Evolutionary conservation across 1,140 invertebrate species (phyloP).

Genomic region (Venturia canescens): DNA sequence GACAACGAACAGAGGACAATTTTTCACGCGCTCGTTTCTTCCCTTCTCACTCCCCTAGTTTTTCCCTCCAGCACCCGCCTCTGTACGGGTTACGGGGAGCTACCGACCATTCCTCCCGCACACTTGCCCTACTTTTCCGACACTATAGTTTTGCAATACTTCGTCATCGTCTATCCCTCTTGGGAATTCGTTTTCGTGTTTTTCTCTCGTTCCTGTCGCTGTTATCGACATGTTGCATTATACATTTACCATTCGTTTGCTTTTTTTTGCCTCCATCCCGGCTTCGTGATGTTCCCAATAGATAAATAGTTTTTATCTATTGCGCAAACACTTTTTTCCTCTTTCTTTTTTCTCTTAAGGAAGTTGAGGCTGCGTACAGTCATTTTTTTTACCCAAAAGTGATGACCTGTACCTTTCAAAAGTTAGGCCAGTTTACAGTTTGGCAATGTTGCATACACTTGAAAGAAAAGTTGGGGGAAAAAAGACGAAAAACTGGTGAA

Average conservation of each 20-base stretch:
- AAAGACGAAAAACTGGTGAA: too few species aligned
- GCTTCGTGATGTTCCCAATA: background rate
- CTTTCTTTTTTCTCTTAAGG: too few species aligned
- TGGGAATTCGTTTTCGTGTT: background rate
- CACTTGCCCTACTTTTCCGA: slow-evolving; percentile 17
- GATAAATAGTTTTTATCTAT: too few species aligned
- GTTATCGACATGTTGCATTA: background rate
- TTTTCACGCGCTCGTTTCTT: slow-evolving; percentile 32
- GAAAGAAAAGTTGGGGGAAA: too few species aligned
- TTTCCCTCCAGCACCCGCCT: slow-evolving; percentile 15
- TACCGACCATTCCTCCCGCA: background rate
- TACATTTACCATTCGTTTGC: background rate
- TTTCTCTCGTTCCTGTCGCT: background rate
- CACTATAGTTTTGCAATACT: background rate
- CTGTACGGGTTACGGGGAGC: background rate
- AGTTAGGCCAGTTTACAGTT: too few species aligned
- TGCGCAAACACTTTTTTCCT: too few species aligned
- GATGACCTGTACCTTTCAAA: too few species aligned
- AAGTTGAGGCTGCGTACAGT: too few species aligned
- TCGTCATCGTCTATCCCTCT: background rate
- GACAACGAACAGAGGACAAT: slow-evolving; percentile 29
- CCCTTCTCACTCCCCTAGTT: background rate
- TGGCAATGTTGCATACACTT: too few species aligned
- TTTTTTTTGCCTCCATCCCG: background rate
- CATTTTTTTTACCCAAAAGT: too few species aligned